A percentile compares a stretch with the other conserved stretches of the same genome.
These are phyloP conservation scores for Strigops habroptila DNA, from an alignment of 2,113 vertebrate genomes.

Conservation along the genomic window DNA sequence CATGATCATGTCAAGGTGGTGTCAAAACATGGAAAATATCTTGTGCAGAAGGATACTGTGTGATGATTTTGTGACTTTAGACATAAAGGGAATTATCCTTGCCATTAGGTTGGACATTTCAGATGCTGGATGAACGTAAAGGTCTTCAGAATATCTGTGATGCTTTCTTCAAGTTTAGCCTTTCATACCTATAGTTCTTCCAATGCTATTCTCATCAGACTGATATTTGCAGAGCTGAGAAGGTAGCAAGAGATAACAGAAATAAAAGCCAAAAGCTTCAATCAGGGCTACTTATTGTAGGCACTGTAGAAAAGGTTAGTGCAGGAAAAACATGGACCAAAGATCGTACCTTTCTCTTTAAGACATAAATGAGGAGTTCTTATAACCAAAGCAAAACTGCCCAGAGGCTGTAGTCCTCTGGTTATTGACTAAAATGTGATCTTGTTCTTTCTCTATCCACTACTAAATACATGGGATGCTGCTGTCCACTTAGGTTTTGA, in stretches of 20 bases:
- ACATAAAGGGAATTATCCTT: neutral
- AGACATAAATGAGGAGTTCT: neutral
- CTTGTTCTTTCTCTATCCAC: neutral
- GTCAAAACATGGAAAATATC: neutral
- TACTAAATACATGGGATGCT: neutral
- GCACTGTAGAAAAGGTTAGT: neutral
- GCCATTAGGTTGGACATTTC: neutral
- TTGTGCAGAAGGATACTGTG: neutral
- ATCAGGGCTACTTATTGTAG: neutral
- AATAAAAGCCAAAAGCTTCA: neutral
- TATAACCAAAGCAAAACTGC: neutral
- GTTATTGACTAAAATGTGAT: neutral
- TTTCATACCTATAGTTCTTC: neutral
- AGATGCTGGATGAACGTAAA: neutral
- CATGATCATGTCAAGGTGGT: neutral
- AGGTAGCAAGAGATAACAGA: neutral
- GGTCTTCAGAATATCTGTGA: neutral
- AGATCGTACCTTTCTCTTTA: neutral
- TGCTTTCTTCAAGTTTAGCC: neutral
- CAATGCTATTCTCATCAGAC: neutral
- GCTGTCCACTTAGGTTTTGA: neutral
- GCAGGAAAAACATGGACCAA: neutral
- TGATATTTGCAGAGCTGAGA: neutral
- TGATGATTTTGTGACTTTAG: neutral
- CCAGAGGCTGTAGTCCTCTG: neutral